A percentile compares a stretch with the other conserved stretches of the same genome.
These are phyloP conservation scores for Athalia circularis DNA, from an alignment of 2,888 invertebrate genomes.

Conservation along the genomic window DNA sequence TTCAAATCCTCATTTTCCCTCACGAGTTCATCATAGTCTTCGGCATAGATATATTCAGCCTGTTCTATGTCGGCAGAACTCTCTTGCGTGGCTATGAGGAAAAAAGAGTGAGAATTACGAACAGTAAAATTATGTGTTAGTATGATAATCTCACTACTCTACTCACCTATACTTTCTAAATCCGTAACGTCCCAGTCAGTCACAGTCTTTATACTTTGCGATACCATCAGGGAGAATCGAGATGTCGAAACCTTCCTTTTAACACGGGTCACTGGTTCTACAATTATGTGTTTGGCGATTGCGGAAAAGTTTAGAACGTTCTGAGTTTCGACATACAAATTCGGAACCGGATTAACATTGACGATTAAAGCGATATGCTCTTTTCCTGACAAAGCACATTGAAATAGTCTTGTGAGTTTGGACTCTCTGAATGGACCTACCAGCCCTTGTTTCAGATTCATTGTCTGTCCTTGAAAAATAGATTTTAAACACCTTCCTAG, in stretches of 20 bases:
- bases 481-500: slow-evolving; percentile 87
- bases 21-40: slow-evolving; percentile 63
- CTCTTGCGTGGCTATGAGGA: slow-evolving; percentile 44
- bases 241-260: slow-evolving; percentile 58
- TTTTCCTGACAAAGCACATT: slow-evolving; percentile 85
- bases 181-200: slow-evolving; percentile 68
- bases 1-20: slow-evolving; percentile 64
- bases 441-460: slow-evolving; percentile 62
- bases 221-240: slow-evolving; percentile 67
- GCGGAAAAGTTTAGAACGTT: slow-evolving; percentile 92
- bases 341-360: slow-evolving; percentile 87
- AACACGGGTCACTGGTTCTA: slow-evolving; percentile 59
- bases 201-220: slow-evolving; percentile 62
- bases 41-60: slow-evolving; percentile 48
- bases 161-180: slow-evolving; percentile 49
- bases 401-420: slow-evolving; percentile 91
- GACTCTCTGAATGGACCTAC: slow-evolving; percentile 85
- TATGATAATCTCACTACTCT: neutral
- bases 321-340: slow-evolving; percentile 88
- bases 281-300: slow-evolving; percentile 82
- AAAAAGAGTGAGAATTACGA: neutral
- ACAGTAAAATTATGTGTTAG: neutral
- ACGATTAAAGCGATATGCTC: slow-evolving; percentile 90
- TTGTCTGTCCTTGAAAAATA: slow-evolving; percentile 74
- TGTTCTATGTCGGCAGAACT: neutral